Conservation (phyloP, 2,113 vertebrate species). For the Psittacus erithacus region DNA sequence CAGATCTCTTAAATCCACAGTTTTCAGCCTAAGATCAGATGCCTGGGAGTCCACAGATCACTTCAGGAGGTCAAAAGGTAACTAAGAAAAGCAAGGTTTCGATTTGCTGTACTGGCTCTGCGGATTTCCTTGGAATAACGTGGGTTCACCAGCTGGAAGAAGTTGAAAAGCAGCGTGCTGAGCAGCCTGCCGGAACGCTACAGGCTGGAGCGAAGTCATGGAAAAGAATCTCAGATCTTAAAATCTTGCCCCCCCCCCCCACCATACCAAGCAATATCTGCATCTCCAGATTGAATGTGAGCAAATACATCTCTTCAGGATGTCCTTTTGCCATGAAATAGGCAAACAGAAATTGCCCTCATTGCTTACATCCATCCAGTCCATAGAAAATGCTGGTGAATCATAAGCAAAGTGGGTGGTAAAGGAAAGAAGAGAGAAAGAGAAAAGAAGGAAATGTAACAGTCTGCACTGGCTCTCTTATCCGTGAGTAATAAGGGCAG, state of each 20-base stretch:
- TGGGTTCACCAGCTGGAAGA: neutral
- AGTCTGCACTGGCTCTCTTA: neutral
- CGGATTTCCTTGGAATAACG: neutral
- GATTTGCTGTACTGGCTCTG: neutral
- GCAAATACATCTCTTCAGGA: neutral
- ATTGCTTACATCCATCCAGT: neutral
- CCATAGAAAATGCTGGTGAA: constrained; percentile 31
- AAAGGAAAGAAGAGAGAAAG: neutral
- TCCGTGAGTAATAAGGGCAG: neutral
- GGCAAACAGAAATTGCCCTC: neutral
- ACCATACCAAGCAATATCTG: neutral
- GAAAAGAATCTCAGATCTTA: neutral
- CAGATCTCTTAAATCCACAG: neutral
- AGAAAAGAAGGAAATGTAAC: neutral
- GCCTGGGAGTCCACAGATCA: neutral
- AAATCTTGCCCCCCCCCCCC: neutral
- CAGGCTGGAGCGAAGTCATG: neutral
- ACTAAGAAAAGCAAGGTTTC: neutral
- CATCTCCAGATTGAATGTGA: neutral
- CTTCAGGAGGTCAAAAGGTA: neutral
- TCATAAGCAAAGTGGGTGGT: constrained; percentile 3
- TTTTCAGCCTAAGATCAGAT: neutral
- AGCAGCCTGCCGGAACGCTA: neutral
- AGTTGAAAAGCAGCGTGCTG: neutral
- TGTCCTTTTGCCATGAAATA: neutral